phyloP scores from a whole-genome alignment of 2,888 invertebrate genomes.

The Trachelus iudaicus region DNA sequence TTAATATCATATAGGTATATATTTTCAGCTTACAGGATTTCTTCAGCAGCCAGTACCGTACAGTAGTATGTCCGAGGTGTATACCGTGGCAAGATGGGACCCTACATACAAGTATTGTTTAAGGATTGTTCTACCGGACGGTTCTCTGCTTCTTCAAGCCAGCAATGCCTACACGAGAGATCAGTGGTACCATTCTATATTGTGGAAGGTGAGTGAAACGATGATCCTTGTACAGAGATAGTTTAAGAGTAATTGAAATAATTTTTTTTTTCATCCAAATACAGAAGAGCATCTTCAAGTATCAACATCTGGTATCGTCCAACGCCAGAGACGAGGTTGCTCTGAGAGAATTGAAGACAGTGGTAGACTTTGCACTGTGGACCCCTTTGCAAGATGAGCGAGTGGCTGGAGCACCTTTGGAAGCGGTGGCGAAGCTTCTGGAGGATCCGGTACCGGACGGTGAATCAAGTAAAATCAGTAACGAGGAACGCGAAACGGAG shows the following conservation, averaged over 20 bases:
- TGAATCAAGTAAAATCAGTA: background rate
- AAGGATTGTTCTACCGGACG: conserved; percentile 79
- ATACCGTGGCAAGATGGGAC: conserved; percentile 82
- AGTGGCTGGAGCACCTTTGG: conserved; percentile 78
- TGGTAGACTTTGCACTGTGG: conserved; percentile 80
- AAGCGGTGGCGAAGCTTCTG: conserved; percentile 78
- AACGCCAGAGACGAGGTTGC: conserved; percentile 78
- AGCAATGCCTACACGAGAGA: conserved; percentile 83
- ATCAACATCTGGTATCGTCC: conserved; percentile 75
- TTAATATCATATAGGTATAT: background rate
- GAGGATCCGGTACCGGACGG: conserved; percentile 63
- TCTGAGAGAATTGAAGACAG: conserved; percentile 80
- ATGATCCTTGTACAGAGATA: background rate
- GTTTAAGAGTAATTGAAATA: background rate
- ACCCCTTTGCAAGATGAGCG: conserved; percentile 83
- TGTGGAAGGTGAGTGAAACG: conserved; percentile 76
- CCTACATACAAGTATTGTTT: conserved; percentile 83
- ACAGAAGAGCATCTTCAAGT: conserved; percentile 82
- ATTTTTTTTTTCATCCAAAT: conserved; percentile 32
- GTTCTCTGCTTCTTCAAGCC: conserved; percentile 79
- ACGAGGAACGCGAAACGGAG: conserved; percentile 57
- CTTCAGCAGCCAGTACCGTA: conserved; percentile 77
- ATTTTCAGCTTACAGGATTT: conserved; percentile 72
- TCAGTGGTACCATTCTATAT: conserved; percentile 84
- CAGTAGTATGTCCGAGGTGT: conserved; percentile 81